A percentile compares a stretch with the other conserved stretches of the same genome.
Evolutionary conservation across 2,888 invertebrate genomes (phyloP).

Genomic region (Salticus scenicus): DNA sequence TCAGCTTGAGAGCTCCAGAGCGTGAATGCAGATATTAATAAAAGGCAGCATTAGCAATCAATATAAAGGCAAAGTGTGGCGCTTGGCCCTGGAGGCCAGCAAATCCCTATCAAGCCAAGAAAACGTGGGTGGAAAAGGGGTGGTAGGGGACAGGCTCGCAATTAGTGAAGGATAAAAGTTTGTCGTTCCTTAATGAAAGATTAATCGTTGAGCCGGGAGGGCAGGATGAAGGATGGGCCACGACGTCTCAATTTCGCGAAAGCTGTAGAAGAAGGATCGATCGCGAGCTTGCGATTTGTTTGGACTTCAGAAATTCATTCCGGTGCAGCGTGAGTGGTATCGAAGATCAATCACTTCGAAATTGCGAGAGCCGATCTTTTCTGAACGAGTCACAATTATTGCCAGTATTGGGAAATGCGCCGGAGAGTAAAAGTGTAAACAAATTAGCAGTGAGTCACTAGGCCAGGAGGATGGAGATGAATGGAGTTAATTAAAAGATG

Average conservation of each 20-base stretch:
- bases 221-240: conserved; percentile 46
- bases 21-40: conserved; percentile 69
- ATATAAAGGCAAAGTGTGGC: conserved; percentile 47
- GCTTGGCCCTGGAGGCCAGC: conserved; percentile 38
- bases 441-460: conserved; percentile 3
- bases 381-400: conserved; percentile 26
- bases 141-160: conserved; percentile 47
- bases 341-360: conserved; percentile 60
- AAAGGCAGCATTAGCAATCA: conserved; percentile 66
- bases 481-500: conserved; percentile 17
- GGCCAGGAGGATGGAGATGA: background rate
- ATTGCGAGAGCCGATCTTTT: conserved; percentile 50
- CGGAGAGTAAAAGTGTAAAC: conserved; percentile 7
- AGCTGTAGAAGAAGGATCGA: conserved; percentile 15
- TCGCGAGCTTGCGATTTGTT: conserved; percentile 36
- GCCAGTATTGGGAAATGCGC: conserved; percentile 11
- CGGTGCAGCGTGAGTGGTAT: conserved; percentile 34
- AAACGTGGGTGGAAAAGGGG: conserved; percentile 28
- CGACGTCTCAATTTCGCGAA: conserved; percentile 56
- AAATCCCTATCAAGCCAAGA: conserved; percentile 56
- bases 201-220: conserved; percentile 58
- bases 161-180: conserved; percentile 70
- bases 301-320: conserved; percentile 34
- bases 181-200: conserved; percentile 70
- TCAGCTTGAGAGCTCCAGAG: conserved; percentile 22